phyloP scores from a whole-genome alignment of 2,888 invertebrate species.

The Philhelius pedissequus region DNA sequence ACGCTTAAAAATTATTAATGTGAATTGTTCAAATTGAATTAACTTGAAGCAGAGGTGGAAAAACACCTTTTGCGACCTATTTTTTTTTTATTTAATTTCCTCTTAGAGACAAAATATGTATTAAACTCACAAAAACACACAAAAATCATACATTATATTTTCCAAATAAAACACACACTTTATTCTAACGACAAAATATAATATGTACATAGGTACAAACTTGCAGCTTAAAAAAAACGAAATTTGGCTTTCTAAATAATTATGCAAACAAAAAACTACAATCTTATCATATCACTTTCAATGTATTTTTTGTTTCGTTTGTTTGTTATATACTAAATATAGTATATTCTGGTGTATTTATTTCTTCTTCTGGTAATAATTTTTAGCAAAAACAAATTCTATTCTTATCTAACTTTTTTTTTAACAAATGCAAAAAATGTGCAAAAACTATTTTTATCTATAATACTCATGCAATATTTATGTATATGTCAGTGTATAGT shows the following conservation, averaged over 20 bases:
- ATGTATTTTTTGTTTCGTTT: not conserved
- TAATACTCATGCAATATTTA: too few relatives aligned
- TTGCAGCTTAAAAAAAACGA: not conserved
- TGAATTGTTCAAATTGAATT: not conserved
- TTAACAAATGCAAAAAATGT: not conserved
- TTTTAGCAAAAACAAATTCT: not conserved
- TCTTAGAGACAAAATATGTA: not conserved
- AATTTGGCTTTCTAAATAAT: not conserved
- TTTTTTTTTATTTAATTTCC: not conserved
- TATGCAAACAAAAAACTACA: constrained; percentile 6
- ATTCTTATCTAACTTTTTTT: not conserved
- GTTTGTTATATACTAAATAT: not conserved
- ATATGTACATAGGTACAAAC: too few relatives aligned
- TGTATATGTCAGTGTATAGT: too few relatives aligned
- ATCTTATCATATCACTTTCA: not conserved
- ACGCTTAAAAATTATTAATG: not conserved
- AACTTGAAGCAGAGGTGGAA: not conserved
- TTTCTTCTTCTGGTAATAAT: not conserved
- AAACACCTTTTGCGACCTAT: not conserved
- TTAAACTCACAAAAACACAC: not conserved
- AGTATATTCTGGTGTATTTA: not conserved
- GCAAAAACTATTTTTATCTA: constrained; percentile 12
- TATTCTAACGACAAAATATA: not conserved
- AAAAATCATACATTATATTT: not conserved
- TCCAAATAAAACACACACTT: not conserved